These are phyloP conservation scores for Nibea albiflora DNA, from an alignment of 2,113 vertebrate species.

Conservation along the genomic window DNA sequence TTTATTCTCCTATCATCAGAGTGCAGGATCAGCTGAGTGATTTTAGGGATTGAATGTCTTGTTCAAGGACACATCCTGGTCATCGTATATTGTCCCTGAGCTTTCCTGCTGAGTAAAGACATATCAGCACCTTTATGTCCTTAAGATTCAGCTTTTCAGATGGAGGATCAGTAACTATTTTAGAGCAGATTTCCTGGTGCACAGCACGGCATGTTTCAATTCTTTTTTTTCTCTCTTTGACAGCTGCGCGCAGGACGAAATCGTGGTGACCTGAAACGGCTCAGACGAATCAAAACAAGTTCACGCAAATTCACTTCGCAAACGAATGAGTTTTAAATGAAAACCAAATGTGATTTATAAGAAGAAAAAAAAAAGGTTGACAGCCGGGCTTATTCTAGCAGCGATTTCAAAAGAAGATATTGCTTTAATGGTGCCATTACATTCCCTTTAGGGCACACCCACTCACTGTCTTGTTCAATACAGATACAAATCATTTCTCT, in stretches of 20 bases:
- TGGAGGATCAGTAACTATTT: conserved; percentile 41
- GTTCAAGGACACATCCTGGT: conserved; percentile 60
- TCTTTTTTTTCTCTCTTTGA: background rate
- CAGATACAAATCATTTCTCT: conserved; percentile 42
- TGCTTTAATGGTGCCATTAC: conserved; percentile 48
- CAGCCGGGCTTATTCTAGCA: conserved; percentile 10
- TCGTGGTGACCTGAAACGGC: background rate
- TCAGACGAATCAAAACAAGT: background rate
- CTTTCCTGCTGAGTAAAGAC: conserved; percentile 1
- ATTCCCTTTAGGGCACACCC: conserved; percentile 70
- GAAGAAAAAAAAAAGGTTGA: background rate
- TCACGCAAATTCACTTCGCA: background rate
- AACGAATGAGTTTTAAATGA: background rate
- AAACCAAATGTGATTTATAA: conserved; percentile 2
- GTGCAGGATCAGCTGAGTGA: conserved; percentile 23
- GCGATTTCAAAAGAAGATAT: conserved; percentile 20
- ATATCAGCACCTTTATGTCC: background rate
- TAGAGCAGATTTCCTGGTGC: conserved; percentile 18
- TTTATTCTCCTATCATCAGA: conserved; percentile 4
- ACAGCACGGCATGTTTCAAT: conserved; percentile 10
- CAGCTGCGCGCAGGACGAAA: conserved; percentile 23
- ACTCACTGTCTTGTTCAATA: conserved; percentile 63
- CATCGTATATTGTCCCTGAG: background rate
- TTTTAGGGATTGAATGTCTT: conserved; percentile 41
- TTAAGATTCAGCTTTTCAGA: conserved; percentile 33